phyloP scores from a whole-genome alignment of 2,797 vertebrate genomes.

The Lepilemur ruficaudatus region DNA sequence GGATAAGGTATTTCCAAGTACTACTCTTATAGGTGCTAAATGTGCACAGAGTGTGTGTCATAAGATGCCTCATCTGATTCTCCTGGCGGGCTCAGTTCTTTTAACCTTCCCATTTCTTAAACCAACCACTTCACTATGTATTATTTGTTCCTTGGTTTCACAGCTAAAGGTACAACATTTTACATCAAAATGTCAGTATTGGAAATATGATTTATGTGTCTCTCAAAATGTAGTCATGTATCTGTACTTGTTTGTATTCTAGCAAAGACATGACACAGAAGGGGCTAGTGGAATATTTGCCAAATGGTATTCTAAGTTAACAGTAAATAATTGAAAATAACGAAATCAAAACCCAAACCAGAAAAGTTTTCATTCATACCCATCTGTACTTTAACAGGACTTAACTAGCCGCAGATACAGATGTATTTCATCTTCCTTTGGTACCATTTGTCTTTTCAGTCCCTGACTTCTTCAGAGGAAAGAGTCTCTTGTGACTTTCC shows the following conservation, averaged over 20 bases:
- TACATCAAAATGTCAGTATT: not conserved
- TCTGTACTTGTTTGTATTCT: not conserved
- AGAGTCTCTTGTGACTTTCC: not conserved
- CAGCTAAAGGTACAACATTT: not conserved
- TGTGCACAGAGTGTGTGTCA: not conserved
- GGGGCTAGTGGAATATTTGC: not conserved
- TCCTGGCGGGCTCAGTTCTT: not conserved
- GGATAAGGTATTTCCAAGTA: not conserved
- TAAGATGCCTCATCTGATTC: not conserved
- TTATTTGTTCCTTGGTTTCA: not conserved
- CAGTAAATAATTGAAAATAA: not conserved
- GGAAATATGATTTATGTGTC: not conserved
- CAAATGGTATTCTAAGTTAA: not conserved
- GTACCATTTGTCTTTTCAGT: not conserved
- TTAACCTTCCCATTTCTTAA: conserved; percentile 5
- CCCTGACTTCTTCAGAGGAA: not conserved
- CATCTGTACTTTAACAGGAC: not conserved
- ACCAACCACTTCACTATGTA: not conserved
- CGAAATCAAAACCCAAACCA: not conserved
- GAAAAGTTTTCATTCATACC: not conserved
- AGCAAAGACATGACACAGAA: not conserved
- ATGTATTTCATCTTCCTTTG: not conserved
- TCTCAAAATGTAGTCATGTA: not conserved
- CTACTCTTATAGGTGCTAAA: not conserved
- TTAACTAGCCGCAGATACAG: not conserved